Evolutionary conservation across 1,140 invertebrate genomes (phyloP).

Genomic region (Acyrthosiphon pisum): DNA sequence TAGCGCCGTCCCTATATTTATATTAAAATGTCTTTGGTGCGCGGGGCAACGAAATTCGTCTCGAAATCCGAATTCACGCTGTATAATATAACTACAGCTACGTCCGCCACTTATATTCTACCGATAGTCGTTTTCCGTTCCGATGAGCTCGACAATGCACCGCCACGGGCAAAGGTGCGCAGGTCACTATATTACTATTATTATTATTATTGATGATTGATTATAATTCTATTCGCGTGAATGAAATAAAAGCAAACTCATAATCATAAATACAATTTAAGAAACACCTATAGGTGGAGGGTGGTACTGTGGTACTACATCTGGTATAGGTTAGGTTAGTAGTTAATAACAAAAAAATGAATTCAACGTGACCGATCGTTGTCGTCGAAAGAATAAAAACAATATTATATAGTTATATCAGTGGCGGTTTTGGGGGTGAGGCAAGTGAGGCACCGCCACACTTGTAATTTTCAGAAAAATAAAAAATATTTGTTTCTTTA

Average conservation of each 20-base stretch:
- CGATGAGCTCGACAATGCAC: background rate
- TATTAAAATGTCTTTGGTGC: background rate
- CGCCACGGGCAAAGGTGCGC: background rate
- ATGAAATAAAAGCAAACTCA: background rate
- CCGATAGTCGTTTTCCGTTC: background rate
- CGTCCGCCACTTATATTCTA: background rate
- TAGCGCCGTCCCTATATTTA: slow-evolving; percentile 23
- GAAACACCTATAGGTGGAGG: background rate
- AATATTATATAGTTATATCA: background rate
- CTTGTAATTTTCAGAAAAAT: too few species aligned
- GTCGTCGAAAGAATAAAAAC: background rate
- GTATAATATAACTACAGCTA: background rate
- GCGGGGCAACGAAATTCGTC: background rate
- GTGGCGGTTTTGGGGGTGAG: too few species aligned
- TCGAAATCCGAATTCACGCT: background rate
- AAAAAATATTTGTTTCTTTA: too few species aligned
- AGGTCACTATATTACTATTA: background rate
- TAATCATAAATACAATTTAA: background rate
- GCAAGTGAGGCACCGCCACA: too few species aligned
- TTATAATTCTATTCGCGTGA: background rate
- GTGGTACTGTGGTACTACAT: background rate
- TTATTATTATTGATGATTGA: background rate
- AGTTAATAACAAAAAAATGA: background rate
- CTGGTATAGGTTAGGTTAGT: background rate
- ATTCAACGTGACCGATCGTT: background rate